Conservation (phyloP, 2,888 invertebrate genomes). For the Meganola albula region DNA sequence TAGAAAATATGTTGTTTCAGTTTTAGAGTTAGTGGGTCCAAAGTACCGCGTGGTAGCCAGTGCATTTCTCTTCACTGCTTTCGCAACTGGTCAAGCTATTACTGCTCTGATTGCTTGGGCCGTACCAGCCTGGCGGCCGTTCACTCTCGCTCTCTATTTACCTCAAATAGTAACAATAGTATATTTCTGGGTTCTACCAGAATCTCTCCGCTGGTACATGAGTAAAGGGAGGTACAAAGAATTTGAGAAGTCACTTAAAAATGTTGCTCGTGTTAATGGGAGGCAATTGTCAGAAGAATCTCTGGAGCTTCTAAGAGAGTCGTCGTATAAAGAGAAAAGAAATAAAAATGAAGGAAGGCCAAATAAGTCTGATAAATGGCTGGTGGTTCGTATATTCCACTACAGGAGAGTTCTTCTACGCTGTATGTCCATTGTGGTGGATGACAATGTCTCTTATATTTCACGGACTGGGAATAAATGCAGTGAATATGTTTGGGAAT, state of each 20-base stretch:
- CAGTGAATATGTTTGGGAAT: constrained; percentile 83
- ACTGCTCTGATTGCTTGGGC: constrained; percentile 82
- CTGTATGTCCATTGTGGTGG: constrained; percentile 86
- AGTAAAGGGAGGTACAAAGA: constrained; percentile 81
- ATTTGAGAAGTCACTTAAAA: constrained; percentile 79
- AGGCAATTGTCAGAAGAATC: too few relatives aligned
- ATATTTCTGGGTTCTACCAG: constrained; percentile 80
- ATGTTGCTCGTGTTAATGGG: too few relatives aligned
- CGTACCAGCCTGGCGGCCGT: constrained; percentile 81
- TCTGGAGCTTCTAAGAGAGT: too few relatives aligned
- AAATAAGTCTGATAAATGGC: too few relatives aligned
- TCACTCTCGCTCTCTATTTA: constrained; percentile 80
- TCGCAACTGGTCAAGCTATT: constrained; percentile 82
- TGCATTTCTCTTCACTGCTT: constrained; percentile 82
- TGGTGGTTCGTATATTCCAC: too few relatives aligned
- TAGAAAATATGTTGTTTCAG: constrained; percentile 62
- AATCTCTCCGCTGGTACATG: constrained; percentile 86
- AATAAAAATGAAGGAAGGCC: too few relatives aligned
- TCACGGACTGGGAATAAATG: constrained; percentile 86
- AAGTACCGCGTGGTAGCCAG: constrained; percentile 83
- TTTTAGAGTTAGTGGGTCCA: constrained; percentile 86
- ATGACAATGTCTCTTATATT: constrained; percentile 86
- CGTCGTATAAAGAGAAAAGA: too few relatives aligned
- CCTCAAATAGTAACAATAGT: constrained; percentile 81
- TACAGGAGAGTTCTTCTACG: too few relatives aligned